Base-by-base conservation (phyloP, 2,113 vertebrate genomes). In the Arizona elegans region DNA sequence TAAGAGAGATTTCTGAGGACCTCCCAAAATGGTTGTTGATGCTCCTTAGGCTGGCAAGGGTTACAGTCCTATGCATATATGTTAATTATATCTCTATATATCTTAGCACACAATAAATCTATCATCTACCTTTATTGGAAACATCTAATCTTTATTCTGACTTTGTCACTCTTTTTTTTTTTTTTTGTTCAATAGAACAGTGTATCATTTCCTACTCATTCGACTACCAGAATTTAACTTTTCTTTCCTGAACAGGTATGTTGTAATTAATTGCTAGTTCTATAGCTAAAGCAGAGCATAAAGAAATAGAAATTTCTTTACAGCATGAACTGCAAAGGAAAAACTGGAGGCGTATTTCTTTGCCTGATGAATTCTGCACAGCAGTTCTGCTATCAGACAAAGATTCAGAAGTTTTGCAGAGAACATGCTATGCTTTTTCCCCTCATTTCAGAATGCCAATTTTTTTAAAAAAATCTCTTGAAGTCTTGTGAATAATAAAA, bases 161-260 rank as follows among this genome's bases (percentile, higher is more conserved):
- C 94, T 89, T 95, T 92, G 92, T 91, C 92, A 90, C 56, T 6
- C 15, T 13, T 2, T 8, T 1, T 90, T 88, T 33, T 54, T 0
- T 65, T 70, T 95, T 94, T 95, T 96, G 95, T 97, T 96, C 96
- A 92, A 95, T 96, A 92, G 95, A 95, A 89, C 95, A 2, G 89
- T 91, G 91, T 94, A 95, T 92, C 90, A 94, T 94, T 94, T 90
- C 54, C 12, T 54, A 33, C 24, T 43, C 12, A 23, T 50, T 86
- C 10, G 8, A 19, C 8, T 38, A 86, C 53, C 5, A 38, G 8
- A 43, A 38, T 53, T 90, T 86, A 7, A 38, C 50, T 90, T 94
- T 93, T 94, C 70, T 93, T 0, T 26, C 86, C 92, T 53, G 94
- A 93, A 95, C 90, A 94, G 87, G 86, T 91, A 95, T 92, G 92